Base-by-base conservation (phyloP, 2,888 invertebrate genomes). In the Sarcophaga caerulescens region DNA sequence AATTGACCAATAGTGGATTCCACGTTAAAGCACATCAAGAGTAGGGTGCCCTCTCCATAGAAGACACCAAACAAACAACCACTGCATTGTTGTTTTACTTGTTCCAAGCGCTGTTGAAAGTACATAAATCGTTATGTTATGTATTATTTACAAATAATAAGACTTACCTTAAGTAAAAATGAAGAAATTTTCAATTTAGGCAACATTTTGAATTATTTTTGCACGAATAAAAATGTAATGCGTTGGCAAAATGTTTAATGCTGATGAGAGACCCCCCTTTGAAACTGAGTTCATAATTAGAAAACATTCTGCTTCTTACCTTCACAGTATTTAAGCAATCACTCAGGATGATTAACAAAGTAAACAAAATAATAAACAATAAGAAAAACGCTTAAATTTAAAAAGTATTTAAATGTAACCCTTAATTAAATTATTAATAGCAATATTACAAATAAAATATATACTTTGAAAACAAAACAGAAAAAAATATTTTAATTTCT, bases 1-100 rank as follows among this genome's bases (percentile, higher is more conserved):
- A 93, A 90, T 75, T 93, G 93, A 76, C 95, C 94, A 89, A 95
- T 94, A 78, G 94, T 92, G 23, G 93, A 94, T 91, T 96, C 95
- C 89, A 96, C 93, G 90, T 95, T 95, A 89, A 96, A 94, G 73
- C 96, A 96, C 87, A 97, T 93, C 77, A 97, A 95, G 52, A 96
- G 94, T 80, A 96, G 92, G 52, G 95, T 95, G 81, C 96, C 95
- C 90, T 96, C 95, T 90, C 96, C 95, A 92, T 95, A 95, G 93
- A 96, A 95, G 60, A 96, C 94, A 62, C 97, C 97, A 92, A 95
- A 97, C 35, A 97, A 93, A 92, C 96, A 95, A 89, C 96, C 97
- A 91, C 94, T 95, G 90, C 94, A 95, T 90, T 94, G 94, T 86
- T 95, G 94, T 91, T 95, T 94, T 88, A 95, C 93, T 88, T 94